These are phyloP conservation scores for Tetragonula clypearis DNA, from an alignment of 1,140 invertebrate species.

Conservation along the genomic window DNA sequence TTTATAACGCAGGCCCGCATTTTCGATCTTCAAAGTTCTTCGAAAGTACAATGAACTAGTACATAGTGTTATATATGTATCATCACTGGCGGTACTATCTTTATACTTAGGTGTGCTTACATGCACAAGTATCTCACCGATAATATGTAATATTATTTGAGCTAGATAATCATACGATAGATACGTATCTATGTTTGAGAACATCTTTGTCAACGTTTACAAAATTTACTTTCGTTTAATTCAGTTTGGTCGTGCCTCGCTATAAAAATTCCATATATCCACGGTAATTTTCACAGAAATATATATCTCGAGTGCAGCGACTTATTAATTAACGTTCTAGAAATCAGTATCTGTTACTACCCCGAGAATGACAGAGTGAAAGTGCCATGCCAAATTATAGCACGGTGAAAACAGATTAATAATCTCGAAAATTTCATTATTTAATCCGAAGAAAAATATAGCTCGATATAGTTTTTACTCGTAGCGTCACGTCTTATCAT, in stretches of 20 bases:
- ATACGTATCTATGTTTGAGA: too few relatives aligned
- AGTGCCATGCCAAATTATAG: conserved; percentile 34
- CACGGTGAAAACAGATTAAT: conserved; percentile 36
- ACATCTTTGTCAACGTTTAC: neutral
- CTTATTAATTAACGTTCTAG: conserved; percentile 58
- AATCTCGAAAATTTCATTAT: neutral
- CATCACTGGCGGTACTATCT: neutral
- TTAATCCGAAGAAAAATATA: too few relatives aligned
- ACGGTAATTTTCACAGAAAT: neutral
- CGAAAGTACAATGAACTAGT: neutral
- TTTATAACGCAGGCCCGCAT: conserved; percentile 26
- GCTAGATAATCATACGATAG: neutral
- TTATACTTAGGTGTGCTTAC: neutral
- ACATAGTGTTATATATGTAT: neutral
- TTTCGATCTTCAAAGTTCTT: neutral
- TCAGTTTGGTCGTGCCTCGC: too few relatives aligned
- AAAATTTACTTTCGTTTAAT: too few relatives aligned
- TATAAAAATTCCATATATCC: neutral
- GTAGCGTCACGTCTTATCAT: too few relatives aligned
- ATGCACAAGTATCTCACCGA: neutral
- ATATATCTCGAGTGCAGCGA: conserved; percentile 23
- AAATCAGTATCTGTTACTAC: conserved; percentile 51
- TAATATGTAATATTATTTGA: neutral
- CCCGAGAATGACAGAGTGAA: conserved; percentile 13
- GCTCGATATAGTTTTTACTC: too few relatives aligned